These are phyloP conservation scores for Argyresthia albistria DNA, from an alignment of 2,888 invertebrate species.

Conservation along the genomic window DNA sequence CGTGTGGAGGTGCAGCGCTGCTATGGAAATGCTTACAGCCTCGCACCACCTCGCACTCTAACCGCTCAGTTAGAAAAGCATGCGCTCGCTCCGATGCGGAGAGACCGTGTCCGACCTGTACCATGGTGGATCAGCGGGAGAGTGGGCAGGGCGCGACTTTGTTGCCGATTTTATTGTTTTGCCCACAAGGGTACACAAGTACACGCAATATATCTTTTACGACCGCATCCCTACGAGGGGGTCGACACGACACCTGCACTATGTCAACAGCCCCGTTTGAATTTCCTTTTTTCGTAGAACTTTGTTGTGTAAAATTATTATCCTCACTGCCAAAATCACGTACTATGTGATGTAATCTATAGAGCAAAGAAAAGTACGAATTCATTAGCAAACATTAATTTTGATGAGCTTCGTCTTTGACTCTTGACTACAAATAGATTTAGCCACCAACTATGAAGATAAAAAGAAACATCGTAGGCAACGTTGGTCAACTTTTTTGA, in stretches of 20 bases:
- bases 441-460: too few relatives aligned
- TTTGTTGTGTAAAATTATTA: too few relatives aligned
- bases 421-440: too few relatives aligned
- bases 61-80: background rate
- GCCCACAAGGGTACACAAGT: background rate
- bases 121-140: background rate
- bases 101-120: background rate
- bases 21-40: background rate
- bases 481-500: too few relatives aligned
- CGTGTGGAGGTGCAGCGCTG: background rate
- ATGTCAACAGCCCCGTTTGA: background rate
- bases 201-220: background rate
- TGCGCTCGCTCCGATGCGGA: background rate
- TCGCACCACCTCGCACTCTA: too few relatives aligned
- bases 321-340: background rate
- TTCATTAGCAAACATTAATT: too few relatives aligned
- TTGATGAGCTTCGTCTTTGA: too few relatives aligned
- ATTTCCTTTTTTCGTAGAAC: too few relatives aligned
- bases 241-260: background rate
- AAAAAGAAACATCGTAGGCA: too few relatives aligned
- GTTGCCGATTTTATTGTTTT: conserved; percentile 1
- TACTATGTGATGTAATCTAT: background rate
- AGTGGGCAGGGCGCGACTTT: background rate
- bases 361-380: background rate
- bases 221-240: background rate